These are phyloP conservation scores for Pilophorus perplexus DNA, from an alignment of 2,888 invertebrate genomes.

Conservation along the genomic window DNA sequence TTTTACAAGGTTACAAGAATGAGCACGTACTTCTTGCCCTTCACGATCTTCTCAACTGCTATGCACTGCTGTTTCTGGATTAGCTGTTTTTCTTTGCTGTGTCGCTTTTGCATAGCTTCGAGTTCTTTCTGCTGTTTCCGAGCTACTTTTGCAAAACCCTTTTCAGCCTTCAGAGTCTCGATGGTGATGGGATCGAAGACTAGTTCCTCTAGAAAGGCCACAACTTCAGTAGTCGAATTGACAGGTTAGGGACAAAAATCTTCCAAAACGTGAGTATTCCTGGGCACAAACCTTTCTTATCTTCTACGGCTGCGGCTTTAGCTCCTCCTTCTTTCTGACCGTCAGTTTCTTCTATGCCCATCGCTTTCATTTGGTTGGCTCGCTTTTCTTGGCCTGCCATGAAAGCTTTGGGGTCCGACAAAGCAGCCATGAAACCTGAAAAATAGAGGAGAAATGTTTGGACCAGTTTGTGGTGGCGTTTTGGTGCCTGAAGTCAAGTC, in stretches of 20 bases:
- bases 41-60: slow-evolving; percentile 88
- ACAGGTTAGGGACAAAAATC: no score
- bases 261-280: no score
- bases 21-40: slow-evolving; percentile 78
- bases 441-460: no score
- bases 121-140: slow-evolving; percentile 95
- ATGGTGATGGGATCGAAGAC: slow-evolving; percentile 89
- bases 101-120: slow-evolving; percentile 86
- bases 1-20: slow-evolving; percentile 4
- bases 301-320: slow-evolving; percentile 57
- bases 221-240: no score
- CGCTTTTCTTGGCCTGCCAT: slow-evolving; percentile 83
- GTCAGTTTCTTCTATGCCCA: slow-evolving; percentile 84
- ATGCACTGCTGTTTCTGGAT: slow-evolving; percentile 90
- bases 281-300: slow-evolving; percentile 62
- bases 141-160: slow-evolving; percentile 85
- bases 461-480: no score
- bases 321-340: slow-evolving; percentile 51
- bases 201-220: slow-evolving; percentile 57
- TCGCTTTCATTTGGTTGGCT: slow-evolving; percentile 88
- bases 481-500: no score
- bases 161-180: slow-evolving; percentile 82
- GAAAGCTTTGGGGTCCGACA: slow-evolving; percentile 92
- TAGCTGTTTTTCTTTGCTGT: slow-evolving; percentile 84
- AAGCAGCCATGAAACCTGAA: slow-evolving; percentile 92